Conservation (phyloP, 1,140 invertebrate species). For the Oreohelix idahoensis region DNA sequence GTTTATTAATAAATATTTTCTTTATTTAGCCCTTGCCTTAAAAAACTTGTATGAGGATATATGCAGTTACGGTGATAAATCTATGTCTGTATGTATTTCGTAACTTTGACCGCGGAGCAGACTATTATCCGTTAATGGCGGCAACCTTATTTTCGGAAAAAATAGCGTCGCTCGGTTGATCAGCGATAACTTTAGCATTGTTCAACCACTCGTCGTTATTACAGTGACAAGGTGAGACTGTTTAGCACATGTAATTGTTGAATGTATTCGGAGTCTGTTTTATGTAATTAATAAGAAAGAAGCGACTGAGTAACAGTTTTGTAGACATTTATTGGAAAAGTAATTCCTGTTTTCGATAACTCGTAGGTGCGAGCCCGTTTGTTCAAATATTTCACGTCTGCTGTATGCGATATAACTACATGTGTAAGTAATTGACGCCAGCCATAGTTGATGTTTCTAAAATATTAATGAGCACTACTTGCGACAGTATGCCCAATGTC, state of each 20-base stretch:
- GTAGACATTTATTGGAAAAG: not conserved
- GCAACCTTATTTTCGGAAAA: not conserved
- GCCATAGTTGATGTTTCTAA: no score
- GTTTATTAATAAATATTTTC: no score
- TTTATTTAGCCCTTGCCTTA: no score
- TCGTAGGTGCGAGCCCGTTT: no score
- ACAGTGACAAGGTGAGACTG: not conserved
- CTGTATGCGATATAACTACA: no score
- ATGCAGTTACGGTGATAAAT: no score
- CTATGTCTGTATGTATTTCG: no score
- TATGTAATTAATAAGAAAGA: not conserved
- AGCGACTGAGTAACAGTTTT: not conserved
- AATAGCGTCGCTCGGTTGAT: not conserved
- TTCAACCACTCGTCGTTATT: not conserved
- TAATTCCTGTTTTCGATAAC: not conserved
- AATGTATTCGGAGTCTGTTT: not conserved
- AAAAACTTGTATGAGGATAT: no score
- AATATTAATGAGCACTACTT: no score
- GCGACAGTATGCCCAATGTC: no score
- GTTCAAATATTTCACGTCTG: no score
- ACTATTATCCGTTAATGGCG: conserved; percentile 6
- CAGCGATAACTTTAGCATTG: not conserved
- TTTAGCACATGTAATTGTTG: not conserved
- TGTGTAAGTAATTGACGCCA: no score
- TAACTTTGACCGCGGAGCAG: not conserved